Base-by-base conservation (phyloP, 2,113 vertebrate genomes). In the Theristicus caerulescens region DNA sequence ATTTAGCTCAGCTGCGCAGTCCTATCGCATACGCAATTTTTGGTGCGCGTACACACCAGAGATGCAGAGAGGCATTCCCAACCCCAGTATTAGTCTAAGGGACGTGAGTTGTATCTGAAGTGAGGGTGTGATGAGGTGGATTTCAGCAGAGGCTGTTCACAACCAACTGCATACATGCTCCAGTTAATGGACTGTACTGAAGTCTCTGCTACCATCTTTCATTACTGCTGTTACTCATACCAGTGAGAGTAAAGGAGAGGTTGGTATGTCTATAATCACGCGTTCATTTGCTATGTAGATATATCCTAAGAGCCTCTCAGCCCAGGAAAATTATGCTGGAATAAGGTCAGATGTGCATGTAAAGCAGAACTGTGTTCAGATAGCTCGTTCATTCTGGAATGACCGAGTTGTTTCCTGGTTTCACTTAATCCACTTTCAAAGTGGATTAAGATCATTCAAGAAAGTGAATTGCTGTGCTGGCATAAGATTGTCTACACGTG, bases 221-320 rank as follows among this genome's bases (percentile, higher is more conserved):
- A 95, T 97, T 93, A 95, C 76, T 47, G 85, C 83, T 93, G 67
- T 96, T 96, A 86, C 59, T 96, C 94, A 95, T 73, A 44, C 74
- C 79, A 88, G 87, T 79, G 82, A 96, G 79, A 96, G 95, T 93
- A 94, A 70, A 96, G 79, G 92, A 90, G 26, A 22, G 58, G 29
- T 59, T 93, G 87, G 74, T 93, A 77, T 72, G 90, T 73, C 85
- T 95, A 47, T 94, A 95, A 94, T 96, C 93, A 88, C 85, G 38
- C 8, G 1, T 90, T 95, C 69, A 80, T 96, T 95, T 96, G 87
- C 90, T 88, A 95, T 94, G 95, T 91, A 96, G 95, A 97, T 95
- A 65, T 8, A 40, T 76, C 94, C 74, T 91, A 82, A 90, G 87
- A 97, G 65, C 73, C 49, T 95, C 92, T 95, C 51, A 58, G 57